phyloP scores from a whole-genome alignment of 1,140 invertebrate genomes.

The Megathymus violae region DNA sequence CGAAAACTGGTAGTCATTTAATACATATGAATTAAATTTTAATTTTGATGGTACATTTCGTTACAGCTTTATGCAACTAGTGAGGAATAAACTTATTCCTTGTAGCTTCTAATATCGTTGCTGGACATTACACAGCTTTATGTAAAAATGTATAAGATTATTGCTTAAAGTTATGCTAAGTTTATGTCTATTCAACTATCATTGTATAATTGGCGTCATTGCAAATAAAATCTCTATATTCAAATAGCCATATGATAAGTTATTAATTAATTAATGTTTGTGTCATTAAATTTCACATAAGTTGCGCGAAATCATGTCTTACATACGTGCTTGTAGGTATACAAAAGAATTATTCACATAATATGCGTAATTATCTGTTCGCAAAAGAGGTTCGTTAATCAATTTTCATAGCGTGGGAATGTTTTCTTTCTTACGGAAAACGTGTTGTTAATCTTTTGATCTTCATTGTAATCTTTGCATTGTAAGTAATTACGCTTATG shows the following conservation, averaged over 20 bases:
- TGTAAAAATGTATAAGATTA: too few species aligned
- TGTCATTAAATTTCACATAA: not conserved
- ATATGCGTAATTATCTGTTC: conserved; percentile 10
- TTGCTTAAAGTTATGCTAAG: too few species aligned
- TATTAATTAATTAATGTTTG: not conserved
- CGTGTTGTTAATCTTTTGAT: conserved; percentile 22
- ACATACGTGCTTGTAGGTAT: not conserved
- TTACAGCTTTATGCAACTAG: too few species aligned
- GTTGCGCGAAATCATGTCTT: not conserved
- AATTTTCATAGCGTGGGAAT: conserved; percentile 17
- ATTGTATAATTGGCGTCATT: too few species aligned
- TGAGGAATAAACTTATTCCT: too few species aligned
- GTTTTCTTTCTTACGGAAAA: conserved; percentile 25
- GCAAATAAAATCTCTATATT: too few species aligned
- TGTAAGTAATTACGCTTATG: conserved; percentile 17
- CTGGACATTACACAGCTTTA: too few species aligned
- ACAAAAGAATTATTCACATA: not conserved
- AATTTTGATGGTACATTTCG: too few species aligned
- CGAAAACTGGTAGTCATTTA: too few species aligned
- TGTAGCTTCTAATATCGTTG: too few species aligned
- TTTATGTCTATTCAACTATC: too few species aligned
- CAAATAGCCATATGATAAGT: not conserved
- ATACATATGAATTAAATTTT: too few species aligned
- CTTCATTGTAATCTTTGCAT: conserved; percentile 25
- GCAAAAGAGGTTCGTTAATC: conserved; percentile 15